Evolutionary conservation across 2,797 vertebrate genomes (phyloP).

Genomic region (Vipera ursinii): DNA sequence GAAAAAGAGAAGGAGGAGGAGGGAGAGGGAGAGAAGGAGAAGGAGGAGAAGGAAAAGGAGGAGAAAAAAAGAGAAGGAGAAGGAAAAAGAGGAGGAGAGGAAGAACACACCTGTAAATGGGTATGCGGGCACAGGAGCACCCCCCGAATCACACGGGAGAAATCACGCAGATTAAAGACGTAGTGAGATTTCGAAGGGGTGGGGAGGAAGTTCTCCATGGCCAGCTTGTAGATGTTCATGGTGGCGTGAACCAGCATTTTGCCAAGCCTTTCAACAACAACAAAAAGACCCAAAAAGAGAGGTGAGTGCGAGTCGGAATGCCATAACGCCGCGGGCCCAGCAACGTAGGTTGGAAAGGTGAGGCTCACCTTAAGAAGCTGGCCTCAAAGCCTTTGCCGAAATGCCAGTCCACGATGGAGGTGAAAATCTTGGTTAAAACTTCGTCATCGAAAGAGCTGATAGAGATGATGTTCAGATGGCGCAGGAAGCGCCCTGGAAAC

Average conservation of each 20-base stretch:
- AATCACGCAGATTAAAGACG: constrained; percentile 93
- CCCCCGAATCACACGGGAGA: constrained; percentile 86
- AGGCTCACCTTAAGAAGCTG: constrained; percentile 78
- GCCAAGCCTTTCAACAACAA: constrained; percentile 74
- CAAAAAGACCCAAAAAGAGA: constrained; percentile 21
- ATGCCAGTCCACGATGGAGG: constrained; percentile 88
- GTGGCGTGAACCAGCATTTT: constrained; percentile 89
- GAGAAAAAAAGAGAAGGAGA: no score
- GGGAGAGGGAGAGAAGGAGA: neutral
- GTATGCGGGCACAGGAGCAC: constrained; percentile 87
- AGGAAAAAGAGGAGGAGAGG: no score
- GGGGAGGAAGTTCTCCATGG: constrained; percentile 86
- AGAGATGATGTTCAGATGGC: constrained; percentile 87
- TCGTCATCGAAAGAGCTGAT: constrained; percentile 88
- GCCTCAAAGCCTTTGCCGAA: constrained; percentile 86
- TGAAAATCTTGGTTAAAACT: constrained; percentile 86
- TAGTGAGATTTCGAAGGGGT: constrained; percentile 96
- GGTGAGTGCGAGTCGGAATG: neutral
- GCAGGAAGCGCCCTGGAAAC: constrained; percentile 83
- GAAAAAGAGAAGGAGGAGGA: neutral
- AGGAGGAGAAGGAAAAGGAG: no score
- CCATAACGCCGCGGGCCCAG: neutral
- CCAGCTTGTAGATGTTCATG: constrained; percentile 82
- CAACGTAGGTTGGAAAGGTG: neutral
- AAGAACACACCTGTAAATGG: constrained; percentile 81